These are phyloP conservation scores for Sceloporus tristichus DNA, from an alignment of 2,113 vertebrate species.

Conservation along the genomic window DNA sequence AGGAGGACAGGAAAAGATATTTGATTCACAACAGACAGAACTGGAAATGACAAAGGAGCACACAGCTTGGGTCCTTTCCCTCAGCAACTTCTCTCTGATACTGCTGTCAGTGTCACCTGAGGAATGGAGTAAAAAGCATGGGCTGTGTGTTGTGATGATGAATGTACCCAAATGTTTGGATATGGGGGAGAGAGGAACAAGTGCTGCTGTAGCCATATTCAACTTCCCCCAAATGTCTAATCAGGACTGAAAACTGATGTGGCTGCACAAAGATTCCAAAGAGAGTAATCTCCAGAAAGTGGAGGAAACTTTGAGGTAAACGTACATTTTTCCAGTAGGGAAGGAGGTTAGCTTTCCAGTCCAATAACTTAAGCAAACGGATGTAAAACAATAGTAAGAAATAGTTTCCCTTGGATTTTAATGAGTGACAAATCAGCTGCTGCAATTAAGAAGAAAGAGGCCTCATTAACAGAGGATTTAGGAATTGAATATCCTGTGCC, in stretches of 20 bases:
- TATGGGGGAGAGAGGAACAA: background rate
- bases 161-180: background rate
- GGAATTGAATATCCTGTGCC: slow-evolving; percentile 27
- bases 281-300: background rate
- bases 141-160: background rate
- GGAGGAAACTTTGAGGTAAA: background rate
- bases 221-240: background rate
- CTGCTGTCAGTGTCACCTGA: background rate
- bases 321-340: background rate
- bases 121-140: background rate
- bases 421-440: slow-evolving; percentile 46
- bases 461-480: slow-evolving; percentile 73
- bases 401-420: slow-evolving; percentile 50
- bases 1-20: background rate
- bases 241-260: background rate
- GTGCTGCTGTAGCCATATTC: background rate
- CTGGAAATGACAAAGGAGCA: fast-evolving
- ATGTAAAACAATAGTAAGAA: fast-evolving
- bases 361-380: background rate
- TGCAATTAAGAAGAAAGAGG: slow-evolving; percentile 22
- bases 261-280: background rate
- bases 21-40: fast-evolving
- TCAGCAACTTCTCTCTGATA: background rate
- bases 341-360: background rate
- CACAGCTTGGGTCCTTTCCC: background rate